Conservation (phyloP, 2,797 vertebrate species). For the Ispidina picta region DNA sequence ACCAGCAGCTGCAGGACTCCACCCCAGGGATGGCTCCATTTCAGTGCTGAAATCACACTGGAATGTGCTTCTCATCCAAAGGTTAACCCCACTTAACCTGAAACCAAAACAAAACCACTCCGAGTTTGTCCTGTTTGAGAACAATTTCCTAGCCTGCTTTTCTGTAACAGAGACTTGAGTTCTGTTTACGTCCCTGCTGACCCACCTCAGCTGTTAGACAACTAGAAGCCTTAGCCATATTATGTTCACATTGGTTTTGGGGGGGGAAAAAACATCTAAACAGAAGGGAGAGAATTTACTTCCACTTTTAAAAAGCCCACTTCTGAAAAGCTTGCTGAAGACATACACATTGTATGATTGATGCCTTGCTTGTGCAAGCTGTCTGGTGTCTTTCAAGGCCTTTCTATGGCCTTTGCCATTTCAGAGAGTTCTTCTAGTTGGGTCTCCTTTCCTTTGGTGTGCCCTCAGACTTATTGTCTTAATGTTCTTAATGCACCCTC, state of each 20-base stretch:
- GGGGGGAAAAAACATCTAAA: neutral
- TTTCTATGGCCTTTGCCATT: neutral
- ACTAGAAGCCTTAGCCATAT: neutral
- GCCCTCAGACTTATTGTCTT: neutral
- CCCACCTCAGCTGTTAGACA: neutral
- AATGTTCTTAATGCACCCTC: neutral
- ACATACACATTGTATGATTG: neutral
- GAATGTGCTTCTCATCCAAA: constrained; percentile 33
- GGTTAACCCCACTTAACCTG: constrained; percentile 40
- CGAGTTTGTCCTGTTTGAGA: neutral
- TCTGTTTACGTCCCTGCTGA: neutral
- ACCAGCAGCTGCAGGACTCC: constrained; percentile 53
- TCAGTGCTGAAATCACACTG: constrained; percentile 50
- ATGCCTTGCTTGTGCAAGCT: neutral
- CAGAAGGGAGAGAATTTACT: neutral
- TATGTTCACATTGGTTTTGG: neutral
- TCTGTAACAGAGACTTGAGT: neutral
- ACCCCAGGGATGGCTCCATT: constrained; percentile 43
- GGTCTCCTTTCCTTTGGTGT: neutral
- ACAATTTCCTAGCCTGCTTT: neutral
- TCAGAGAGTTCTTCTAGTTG: neutral
- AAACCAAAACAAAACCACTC: neutral
- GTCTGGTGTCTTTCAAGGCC: neutral
- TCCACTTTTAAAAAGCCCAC: neutral
- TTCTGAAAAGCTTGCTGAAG: neutral